Evolutionary conservation across 1,140 invertebrate genomes (phyloP).

Genomic region (Schmidtea mediterranea): DNA sequence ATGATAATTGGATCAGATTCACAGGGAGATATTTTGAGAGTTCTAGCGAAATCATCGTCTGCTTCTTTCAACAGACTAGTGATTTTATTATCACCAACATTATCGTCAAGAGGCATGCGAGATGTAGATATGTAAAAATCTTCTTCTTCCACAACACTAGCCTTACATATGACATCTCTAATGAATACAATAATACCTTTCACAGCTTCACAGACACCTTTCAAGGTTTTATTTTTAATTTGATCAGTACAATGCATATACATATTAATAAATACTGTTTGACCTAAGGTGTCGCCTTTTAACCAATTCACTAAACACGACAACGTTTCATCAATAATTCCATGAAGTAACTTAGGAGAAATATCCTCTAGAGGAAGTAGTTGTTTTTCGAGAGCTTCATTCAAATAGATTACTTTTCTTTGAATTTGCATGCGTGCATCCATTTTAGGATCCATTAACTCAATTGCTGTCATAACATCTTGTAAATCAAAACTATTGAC

Average conservation of each 20-base stretch:
- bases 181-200: neutral
- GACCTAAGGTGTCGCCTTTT: neutral
- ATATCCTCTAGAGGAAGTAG: neutral
- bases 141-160: neutral
- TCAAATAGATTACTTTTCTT: neutral
- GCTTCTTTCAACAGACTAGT: no score
- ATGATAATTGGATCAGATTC: no score
- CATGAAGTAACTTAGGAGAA: neutral
- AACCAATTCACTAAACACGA: conserved; percentile 1
- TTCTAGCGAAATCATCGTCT: no score
- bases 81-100: no score
- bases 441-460: conserved; percentile 3
- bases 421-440: conserved; percentile 1
- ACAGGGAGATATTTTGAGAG: no score
- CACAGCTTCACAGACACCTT: neutral
- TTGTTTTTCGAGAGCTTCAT: neutral
- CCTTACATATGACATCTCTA: neutral
- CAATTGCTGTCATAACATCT: conserved; percentile 1
- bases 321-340: conserved; percentile 1
- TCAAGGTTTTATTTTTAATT: neutral
- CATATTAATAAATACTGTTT: neutral
- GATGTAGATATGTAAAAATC: neutral
- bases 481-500: neutral
- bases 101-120: neutral
- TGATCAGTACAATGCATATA: conserved; percentile 3